Base-by-base conservation (phyloP, 1,140 invertebrate species). In the Phocides pigmalion region DNA sequence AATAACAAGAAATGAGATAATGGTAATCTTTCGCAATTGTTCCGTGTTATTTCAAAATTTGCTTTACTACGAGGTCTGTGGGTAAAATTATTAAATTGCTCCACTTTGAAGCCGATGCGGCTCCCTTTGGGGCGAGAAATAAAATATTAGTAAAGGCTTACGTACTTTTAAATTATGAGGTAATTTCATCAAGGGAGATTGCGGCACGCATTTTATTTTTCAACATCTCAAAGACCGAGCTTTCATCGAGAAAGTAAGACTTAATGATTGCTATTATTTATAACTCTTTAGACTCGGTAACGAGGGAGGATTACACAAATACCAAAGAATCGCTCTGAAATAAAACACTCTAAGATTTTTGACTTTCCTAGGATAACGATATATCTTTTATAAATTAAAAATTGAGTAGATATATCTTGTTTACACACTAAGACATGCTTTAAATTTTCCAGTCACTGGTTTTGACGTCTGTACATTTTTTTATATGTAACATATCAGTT, bases 81-180 rank as follows among this genome's bases (percentile, higher is more conserved):
- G 82, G 80, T 81, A 50, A 78, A 82, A 82, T 83, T 75, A 87
- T 84, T 82, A 81, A 83, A 87, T 81, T 71, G 74, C 72, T 69
- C 73, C 72, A 83, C 81, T 82, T 79, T 71, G 54, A 62, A 61
- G 56, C 65, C 64, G 63, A 72, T 72, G 63, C 53, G 59, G 49
- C 70, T 72, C 63, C 63, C 62, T 64, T 64, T 68, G 49, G 50
- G 65, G 58, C 54, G 62, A 72, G 68, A 68, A 68, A 68, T 72
- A 67, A 68, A 63, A 63, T 68, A 63, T 72, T 50, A 54, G 62
- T 64, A 58, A 61, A 63, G 59, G 62, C 61, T 72, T 64, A 69
- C 44, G 17, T 62, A 51, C 42, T 62, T 50, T 58, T 76, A 68
- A 73, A 73, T 72, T 68, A 67, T 67, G 65, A 62, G 65, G 65